Evolutionary conservation across 2,113 vertebrate genomes (phyloP), one percentile per base, ranked within the genome.

Genomic region (Cyrtonyx montezumae): DNA sequence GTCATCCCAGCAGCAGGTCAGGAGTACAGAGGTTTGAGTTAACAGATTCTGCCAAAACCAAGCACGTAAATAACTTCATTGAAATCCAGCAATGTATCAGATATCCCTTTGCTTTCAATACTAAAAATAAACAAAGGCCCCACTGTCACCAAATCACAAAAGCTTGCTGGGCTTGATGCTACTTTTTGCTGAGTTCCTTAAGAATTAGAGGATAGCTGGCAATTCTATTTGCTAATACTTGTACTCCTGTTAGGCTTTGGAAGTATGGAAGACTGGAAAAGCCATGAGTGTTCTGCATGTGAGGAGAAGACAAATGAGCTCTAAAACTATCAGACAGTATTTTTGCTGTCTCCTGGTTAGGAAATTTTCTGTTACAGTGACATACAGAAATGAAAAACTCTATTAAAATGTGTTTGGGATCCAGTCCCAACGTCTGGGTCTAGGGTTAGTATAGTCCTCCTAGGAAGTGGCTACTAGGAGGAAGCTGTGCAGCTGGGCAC

Each of bases 141-240:
- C 26, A 34, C 8, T 56, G 36, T 70, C 79, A 83, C 30, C 19
- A 67, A 61, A 85, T 77, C 68, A 90, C 51, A 70, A 63, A 90
- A 74, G 23, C 12, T 66, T 74, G 55, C 55, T 88, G 49, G 34
- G 23, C 26, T 74, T 61, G 18, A 75, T 36, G 37, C 4, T 90
- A 30, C 30, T 74, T 93, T 94, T 90, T 90, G 11, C 37, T 16
- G 28, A 80, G 28, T 80, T 94, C 79, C 77, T 88, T 63, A 62
- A 32, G 86, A 94, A 67, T 86, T 59, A 49, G 74, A 86, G 28
- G 71, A 43, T 55, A 92, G 16, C 16, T 63, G 40, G 28, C 36
- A 84, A 93, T 90, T 93, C 67, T 3, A 28, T 40, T 88, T 49
- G 67, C 26, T 86, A 74, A 75, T 88, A 84, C 75, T 70, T 81